Percentiles rank a stretch among this genome's conserved stretches.
These are phyloP conservation scores for Zaprionus kolodkinae DNA, from an alignment of 1,140 invertebrate genomes.

Conservation along the genomic window DNA sequence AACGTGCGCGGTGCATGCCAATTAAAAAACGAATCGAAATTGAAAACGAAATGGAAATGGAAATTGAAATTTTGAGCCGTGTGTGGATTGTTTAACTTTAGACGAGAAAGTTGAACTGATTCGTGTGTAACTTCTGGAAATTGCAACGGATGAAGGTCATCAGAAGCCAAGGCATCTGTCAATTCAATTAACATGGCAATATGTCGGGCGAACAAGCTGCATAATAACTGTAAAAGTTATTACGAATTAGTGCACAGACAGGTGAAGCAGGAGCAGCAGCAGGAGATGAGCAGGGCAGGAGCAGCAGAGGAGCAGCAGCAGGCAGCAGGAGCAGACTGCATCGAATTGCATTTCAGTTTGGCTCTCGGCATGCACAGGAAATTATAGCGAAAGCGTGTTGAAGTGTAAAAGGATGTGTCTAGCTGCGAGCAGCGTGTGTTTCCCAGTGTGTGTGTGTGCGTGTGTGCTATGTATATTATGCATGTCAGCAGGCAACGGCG, in stretches of 20 bases:
- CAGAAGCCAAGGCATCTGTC: slow-evolving; percentile 37
- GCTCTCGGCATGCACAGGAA: slow-evolving; percentile 60
- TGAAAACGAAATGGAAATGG: slow-evolving; percentile 30
- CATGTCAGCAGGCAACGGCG: slow-evolving; percentile 32
- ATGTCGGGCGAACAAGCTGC: slow-evolving; percentile 23
- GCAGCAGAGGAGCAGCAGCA: background rate
- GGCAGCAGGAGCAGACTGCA: background rate
- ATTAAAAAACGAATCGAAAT: slow-evolving; percentile 57
- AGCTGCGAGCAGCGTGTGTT: slow-evolving; percentile 15
- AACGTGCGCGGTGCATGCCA: slow-evolving; percentile 53
- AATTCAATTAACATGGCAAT: slow-evolving; percentile 76
- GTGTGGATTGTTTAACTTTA: slow-evolving; percentile 62
- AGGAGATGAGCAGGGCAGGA: background rate
- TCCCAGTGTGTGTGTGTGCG: no score
- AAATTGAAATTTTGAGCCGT: slow-evolving; percentile 54
- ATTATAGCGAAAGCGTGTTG: slow-evolving; percentile 77
- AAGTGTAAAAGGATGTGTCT: slow-evolving; percentile 70
- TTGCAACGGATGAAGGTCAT: slow-evolving; percentile 52
- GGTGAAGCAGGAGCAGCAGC: background rate
- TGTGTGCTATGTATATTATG: slow-evolving; percentile 4
- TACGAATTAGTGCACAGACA: slow-evolving; percentile 31
- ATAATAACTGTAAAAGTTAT: slow-evolving; percentile 41
- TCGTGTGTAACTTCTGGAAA: slow-evolving; percentile 1
- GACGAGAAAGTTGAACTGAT: slow-evolving; percentile 7
- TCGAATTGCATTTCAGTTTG: slow-evolving; percentile 27